Percentiles rank a stretch among this genome's conserved stretches.
phyloP scores from a whole-genome alignment of 2,888 invertebrate species.

The Synanthedon vespiformis region DNA sequence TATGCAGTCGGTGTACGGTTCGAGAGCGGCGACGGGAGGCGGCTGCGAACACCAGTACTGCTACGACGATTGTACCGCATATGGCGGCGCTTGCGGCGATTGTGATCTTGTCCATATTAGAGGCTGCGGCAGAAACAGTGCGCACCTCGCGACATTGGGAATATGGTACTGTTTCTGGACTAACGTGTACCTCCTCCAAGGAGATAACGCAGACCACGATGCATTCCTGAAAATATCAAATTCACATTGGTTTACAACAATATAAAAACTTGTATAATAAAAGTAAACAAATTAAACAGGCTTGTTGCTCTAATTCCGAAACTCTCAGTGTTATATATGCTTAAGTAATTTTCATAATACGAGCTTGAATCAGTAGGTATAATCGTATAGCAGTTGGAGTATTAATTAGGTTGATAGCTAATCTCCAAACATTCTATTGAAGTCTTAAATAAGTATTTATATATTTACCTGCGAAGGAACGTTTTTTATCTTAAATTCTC shows the following conservation, averaged over 20 bases:
- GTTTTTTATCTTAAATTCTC: constrained; percentile 93
- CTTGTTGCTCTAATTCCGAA: no score
- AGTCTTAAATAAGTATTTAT: background rate
- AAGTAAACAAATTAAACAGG: no score
- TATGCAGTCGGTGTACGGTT: constrained; percentile 80
- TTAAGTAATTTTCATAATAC: no score
- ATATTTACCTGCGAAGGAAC: constrained; percentile 83
- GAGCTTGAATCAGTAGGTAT: no score
- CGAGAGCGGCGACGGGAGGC: constrained; percentile 84
- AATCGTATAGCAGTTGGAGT: no score
- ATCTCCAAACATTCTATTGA: no score
- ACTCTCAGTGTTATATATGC: no score
- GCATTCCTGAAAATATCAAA: constrained; percentile 76
- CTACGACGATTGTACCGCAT: constrained; percentile 91
- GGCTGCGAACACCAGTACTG: constrained; percentile 90
- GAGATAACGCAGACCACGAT: constrained; percentile 94
- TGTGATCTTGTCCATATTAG: constrained; percentile 95
- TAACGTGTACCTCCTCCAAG: constrained; percentile 88
- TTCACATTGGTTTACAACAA: background rate
- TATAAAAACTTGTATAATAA: background rate
- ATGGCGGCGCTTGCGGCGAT: constrained; percentile 94
- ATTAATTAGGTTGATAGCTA: no score
- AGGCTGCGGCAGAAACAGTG: constrained; percentile 83
- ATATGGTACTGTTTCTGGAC: constrained; percentile 87
- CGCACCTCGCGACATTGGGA: constrained; percentile 90